Base-by-base conservation (phyloP, 1,140 invertebrate genomes). In the Heliconius hewitsoni region DNA sequence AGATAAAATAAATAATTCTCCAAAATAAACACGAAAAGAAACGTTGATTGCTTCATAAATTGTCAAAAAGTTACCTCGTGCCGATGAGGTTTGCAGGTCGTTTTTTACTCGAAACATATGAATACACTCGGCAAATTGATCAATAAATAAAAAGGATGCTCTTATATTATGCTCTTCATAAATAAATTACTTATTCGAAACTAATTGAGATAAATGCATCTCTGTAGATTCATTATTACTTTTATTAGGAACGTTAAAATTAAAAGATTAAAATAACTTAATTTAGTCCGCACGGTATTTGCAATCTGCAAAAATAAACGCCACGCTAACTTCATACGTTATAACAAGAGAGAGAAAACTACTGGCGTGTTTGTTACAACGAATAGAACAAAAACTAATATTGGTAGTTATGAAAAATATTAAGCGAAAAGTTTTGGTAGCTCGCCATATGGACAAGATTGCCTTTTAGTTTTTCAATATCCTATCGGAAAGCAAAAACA, bases 31-130 rank as follows among this genome's bases (percentile, higher is more conserved):
- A 82, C 77, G 71, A 85, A 89, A 90, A 87, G 86, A 87, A 87
- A 84, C 85, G 84, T 84, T 90, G 90, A 92, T 92, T 90, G 91
- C 87, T 90, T 91, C 89, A 91, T 90, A 92, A 92, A 91, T 93
- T 91, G 91, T 89, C 87, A 90, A 88, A 88, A 89, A 76, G 85
- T 86, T 84, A 82, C 85, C 83, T 80, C 84, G 79, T 83, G 84
- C 81, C 82, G 83, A 89, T 87, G 83, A 83, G 84, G 86, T 89
- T 87, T 85, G 86, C 82, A 81, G 74, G 76, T 84, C 82, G 81
- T 88, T 87, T 86, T 83, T 82, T 75, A 76, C 82, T 39, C 79
- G 46, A 83, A 86, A 89, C 84, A 89, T 89, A 91, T 91, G 85
- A 91, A 90, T 89, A 87, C 84, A 82, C 80, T 81, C 80, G 84